phyloP scores from a whole-genome alignment of 1,140 invertebrate species.

The Platyura marginata region DNA sequence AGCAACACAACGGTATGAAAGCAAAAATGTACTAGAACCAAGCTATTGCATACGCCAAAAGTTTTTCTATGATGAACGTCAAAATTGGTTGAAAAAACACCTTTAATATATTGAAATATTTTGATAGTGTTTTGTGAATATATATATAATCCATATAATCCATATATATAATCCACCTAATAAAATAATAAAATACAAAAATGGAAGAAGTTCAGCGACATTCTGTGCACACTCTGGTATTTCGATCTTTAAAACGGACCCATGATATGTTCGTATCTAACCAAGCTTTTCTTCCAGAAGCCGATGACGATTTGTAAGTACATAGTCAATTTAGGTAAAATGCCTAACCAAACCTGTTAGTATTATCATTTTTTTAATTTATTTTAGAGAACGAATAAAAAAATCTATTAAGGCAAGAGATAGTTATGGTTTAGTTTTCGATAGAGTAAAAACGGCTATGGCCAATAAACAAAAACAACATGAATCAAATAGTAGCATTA shows the following conservation, averaged over 20 bases:
- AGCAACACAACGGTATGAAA: too few species aligned
- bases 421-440: slow-evolving; percentile 72
- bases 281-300: slow-evolving; percentile 69
- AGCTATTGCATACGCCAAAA: too few species aligned
- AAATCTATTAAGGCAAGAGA: slow-evolving; percentile 65
- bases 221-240: slow-evolving; percentile 92
- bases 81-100: too few species aligned
- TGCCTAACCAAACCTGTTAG: too few species aligned
- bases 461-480: neutral
- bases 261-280: slow-evolving; percentile 95
- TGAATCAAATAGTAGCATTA: neutral
- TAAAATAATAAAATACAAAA: neutral
- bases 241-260: slow-evolving; percentile 89
- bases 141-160: too few species aligned
- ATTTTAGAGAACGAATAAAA: slow-evolving; percentile 55
- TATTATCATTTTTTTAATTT: slow-evolving; percentile 5
- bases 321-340: too few species aligned
- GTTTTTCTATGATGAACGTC: too few species aligned
- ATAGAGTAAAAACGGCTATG: slow-evolving; percentile 34
- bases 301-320: slow-evolving; percentile 64
- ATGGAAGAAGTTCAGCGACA: slow-evolving; percentile 83
- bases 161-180: too few species aligned
- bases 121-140: too few species aligned
- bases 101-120: too few species aligned
- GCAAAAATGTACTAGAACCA: too few species aligned